These are phyloP conservation scores for Alligator mississippiensis DNA, from an alignment of 2,113 vertebrate species.

Conservation along the genomic window DNA sequence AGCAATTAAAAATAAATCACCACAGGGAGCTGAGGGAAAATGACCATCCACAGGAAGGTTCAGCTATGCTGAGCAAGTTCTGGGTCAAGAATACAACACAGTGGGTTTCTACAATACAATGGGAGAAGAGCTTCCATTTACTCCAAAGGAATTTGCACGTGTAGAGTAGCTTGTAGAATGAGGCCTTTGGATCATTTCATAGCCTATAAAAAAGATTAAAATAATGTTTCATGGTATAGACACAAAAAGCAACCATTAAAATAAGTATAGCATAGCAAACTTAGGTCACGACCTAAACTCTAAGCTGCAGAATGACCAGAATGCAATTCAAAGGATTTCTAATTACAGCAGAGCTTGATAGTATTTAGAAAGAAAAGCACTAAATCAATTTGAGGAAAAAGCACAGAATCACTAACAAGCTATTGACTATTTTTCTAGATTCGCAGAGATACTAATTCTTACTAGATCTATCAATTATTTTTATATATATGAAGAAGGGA, in stretches of 20 bases:
- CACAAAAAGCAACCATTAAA: slow-evolving; percentile 51
- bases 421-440: slow-evolving; percentile 14
- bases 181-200: slow-evolving; percentile 14
- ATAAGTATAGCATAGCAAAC: slow-evolving; percentile 27
- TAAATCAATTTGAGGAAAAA: slow-evolving; percentile 12
- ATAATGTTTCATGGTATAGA: slow-evolving; percentile 41
- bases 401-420: slow-evolving; percentile 39
- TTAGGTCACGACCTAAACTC: not conserved
- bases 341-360: not conserved
- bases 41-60: not conserved
- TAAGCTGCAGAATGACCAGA: not conserved
- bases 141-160: slow-evolving; percentile 47
- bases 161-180: not conserved
- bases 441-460: slow-evolving; percentile 46
- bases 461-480: slow-evolving; percentile 29
- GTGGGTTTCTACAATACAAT: not conserved
- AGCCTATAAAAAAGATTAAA: slow-evolving; percentile 46
- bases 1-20: slow-evolving; percentile 27
- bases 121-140: not conserved
- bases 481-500: not conserved
- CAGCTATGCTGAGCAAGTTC: not conserved
- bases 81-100: accelerated
- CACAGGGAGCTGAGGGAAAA: not conserved
- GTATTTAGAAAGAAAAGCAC: slow-evolving; percentile 9
- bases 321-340: slow-evolving; percentile 3